phyloP scores from a whole-genome alignment of 1,140 invertebrate genomes.

The Acyrthosiphon pisum region DNA sequence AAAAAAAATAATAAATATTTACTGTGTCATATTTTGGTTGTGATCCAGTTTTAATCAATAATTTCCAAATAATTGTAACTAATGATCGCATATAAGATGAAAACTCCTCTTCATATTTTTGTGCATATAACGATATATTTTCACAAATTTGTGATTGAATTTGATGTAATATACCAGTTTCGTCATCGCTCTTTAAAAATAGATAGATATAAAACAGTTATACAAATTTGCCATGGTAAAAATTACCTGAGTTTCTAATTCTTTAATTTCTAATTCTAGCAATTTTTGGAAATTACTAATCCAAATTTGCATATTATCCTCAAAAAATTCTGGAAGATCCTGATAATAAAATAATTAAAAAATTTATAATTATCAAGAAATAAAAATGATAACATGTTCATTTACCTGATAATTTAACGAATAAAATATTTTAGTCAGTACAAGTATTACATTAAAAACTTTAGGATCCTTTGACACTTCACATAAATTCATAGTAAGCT shows the following conservation, averaged over 20 bases:
- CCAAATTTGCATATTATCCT: conserved; percentile 95
- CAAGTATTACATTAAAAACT: conserved; percentile 85
- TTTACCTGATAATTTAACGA: conserved; percentile 90
- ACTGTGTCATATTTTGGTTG: conserved; percentile 92
- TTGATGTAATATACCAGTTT: conserved; percentile 88
- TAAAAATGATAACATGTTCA: conserved; percentile 19
- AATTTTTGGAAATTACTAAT: conserved; percentile 89
- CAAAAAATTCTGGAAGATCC: conserved; percentile 98
- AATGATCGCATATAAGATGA: conserved; percentile 84
- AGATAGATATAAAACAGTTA: conserved; percentile 30
- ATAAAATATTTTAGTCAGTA: conserved; percentile 96
- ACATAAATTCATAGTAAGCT: conserved; percentile 86
- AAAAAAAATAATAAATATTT: conserved; percentile 62
- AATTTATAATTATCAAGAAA: background rate
- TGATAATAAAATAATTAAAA: conserved; percentile 61
- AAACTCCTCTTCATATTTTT: conserved; percentile 98
- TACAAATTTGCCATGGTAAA: background rate
- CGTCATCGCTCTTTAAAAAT: conserved; percentile 78
- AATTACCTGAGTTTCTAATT: conserved; percentile 72
- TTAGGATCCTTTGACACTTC: conserved; percentile 79
- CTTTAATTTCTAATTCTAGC: conserved; percentile 78
- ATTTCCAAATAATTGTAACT: conserved; percentile 91
- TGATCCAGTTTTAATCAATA: conserved; percentile 82
- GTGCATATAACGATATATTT: conserved; percentile 92
- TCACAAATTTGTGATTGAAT: conserved; percentile 95